Base-by-base conservation (phyloP, 2,113 vertebrate species). In the Lampris megalopsis region DNA sequence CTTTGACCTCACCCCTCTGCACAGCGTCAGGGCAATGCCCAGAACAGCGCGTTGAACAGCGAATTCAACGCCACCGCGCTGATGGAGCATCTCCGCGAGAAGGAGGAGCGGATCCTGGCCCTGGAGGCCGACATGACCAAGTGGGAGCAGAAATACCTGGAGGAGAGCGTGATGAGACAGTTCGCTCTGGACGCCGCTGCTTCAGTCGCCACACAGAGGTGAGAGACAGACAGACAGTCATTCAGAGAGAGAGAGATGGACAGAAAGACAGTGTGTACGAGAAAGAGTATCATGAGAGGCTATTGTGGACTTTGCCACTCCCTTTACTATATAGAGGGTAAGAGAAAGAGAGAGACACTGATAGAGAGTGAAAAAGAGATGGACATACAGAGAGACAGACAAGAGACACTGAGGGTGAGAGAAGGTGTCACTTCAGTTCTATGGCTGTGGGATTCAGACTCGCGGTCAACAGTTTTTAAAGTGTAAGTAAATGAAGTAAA, bases 51-150 rank as follows among this genome's bases (percentile, higher is more conserved):
- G 0, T 49, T 0, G 13, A 91, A 63, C 0, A 79, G 90, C 2
- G 98, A 99, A 90, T 97, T 96, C 89, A 99, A 94, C 0, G 95
- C 97, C 2, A 88, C 95, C 0, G 95, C 96, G 0, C 94, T 99
- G 6, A 98, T 98, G 97, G 98, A 99, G 56, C 96, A 98, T n/a
- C 94, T 99, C 45, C 92, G 98, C 0, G 98, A 99, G 91, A 99
- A 99, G 82, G 98, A 99, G 6, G 98, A 99, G 75, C 92, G 97
- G 38, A 98, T 99, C 79, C 93, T 99, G 45, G 98, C 98, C 40
- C 92, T 99, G 89, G 98, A 99, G 92, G 98, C 98, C 0, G 98
- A 99, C 92, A 99, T 99, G 97, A 99, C 97, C 68, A 98, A 98
- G 83, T 99, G 98, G 98, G 98, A 99, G 53, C 98, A 99, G 92